Conservation (phyloP, 1,140 invertebrate genomes). For the Temnothorax nylanderi region DNA sequence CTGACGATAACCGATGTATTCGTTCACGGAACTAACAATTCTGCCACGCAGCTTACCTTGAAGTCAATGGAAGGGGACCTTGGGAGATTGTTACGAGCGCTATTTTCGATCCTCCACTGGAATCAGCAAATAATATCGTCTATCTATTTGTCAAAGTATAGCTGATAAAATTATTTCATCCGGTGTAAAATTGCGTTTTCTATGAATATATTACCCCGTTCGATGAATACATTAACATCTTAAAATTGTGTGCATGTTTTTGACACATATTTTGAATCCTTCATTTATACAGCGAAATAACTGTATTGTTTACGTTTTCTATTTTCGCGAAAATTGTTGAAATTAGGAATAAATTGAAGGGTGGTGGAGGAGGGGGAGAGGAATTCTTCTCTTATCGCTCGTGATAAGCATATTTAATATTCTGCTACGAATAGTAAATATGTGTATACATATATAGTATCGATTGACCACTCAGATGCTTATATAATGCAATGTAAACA, state of each 20-base stretch:
- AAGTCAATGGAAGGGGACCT: neutral
- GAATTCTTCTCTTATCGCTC: neutral
- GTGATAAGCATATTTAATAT: neutral
- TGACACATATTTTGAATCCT: neutral
- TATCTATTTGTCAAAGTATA: neutral
- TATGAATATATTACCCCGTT: neutral
- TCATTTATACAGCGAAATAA: neutral
- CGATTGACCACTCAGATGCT: conserved; percentile 15
- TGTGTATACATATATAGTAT: neutral
- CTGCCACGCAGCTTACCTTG: neutral
- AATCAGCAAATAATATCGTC: neutral
- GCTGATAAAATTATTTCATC: conserved; percentile 8
- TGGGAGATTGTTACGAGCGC: neutral
- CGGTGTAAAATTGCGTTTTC: neutral
- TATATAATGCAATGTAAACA: conserved; percentile 36
- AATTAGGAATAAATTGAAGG: too few relatives aligned
- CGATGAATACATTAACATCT: neutral
- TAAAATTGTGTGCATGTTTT: neutral
- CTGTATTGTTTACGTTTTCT: neutral
- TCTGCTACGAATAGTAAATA: neutral
- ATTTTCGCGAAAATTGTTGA: neutral
- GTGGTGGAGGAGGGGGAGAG: neutral
- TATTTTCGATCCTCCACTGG: conserved; percentile 11
- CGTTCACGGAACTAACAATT: neutral
- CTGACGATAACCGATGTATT: neutral